These are phyloP conservation scores for Puma concolor DNA, from an alignment of 2,113 vertebrate species.

Conservation along the genomic window DNA sequence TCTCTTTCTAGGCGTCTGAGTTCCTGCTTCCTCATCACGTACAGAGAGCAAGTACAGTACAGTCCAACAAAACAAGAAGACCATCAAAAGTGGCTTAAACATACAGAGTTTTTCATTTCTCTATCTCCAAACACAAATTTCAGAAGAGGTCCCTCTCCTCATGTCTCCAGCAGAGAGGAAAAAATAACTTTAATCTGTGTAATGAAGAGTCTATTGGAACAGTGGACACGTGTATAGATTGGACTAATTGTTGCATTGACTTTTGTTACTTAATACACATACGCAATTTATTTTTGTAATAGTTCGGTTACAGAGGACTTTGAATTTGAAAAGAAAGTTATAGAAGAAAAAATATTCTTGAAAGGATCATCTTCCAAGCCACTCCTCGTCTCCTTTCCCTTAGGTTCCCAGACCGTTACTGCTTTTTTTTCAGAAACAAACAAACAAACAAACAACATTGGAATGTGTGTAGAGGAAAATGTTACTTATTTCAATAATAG, in stretches of 20 bases:
- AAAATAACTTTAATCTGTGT: neutral
- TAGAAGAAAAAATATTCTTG: neutral
- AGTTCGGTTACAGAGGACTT: neutral
- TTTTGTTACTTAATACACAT: neutral
- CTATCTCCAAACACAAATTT: neutral
- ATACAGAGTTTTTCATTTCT: accelerated
- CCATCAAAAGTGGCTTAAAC: neutral
- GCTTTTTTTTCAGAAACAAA: neutral
- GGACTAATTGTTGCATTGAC: neutral
- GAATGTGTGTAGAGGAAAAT: neutral
- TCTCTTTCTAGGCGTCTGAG: accelerated
- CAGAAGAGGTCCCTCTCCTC: neutral
- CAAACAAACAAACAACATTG: neutral
- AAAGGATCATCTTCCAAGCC: neutral
- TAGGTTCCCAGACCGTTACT: neutral
- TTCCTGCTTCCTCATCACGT: neutral
- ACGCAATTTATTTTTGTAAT: neutral
- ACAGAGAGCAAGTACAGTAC: accelerated
- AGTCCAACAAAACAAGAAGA: neutral
- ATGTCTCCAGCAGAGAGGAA: neutral
- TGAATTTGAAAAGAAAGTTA: neutral
- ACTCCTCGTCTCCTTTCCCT: neutral
- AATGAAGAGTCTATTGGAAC: neutral
- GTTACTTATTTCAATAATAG: neutral
- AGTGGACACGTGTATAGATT: neutral